Base-by-base conservation (phyloP, 2,797 vertebrate genomes). In the Manis crassicaudata region DNA sequence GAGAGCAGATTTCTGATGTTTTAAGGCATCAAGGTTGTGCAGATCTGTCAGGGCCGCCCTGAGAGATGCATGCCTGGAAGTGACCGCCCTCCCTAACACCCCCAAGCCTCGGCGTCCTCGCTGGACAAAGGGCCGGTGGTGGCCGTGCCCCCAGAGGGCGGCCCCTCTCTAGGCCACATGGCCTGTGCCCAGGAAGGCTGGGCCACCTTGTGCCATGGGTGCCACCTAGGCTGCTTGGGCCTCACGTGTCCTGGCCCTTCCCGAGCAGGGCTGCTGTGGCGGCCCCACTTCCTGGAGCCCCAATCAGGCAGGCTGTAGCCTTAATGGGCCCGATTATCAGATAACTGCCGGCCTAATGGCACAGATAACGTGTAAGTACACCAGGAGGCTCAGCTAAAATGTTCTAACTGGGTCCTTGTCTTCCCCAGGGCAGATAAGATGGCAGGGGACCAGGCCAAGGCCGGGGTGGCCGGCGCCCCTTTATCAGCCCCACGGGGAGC, bases 261-360 rank as follows among this genome's bases (percentile, higher is more conserved):
- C 90, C 23, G 7, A 77, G 94, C 86, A 29, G 97, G 35, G 0
- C 73, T 82, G 88, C 95, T 83, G 96, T 62, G 97, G 84, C 72
- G 65, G 77, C 73, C 98, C 97, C 93, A 97, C 97, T 98, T 98
- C 98, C 98, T 97, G n/a, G 60, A 97, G 97, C 97, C 98, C 98
- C 96, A 96, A 97, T 32, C 13, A 56, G 97, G 97, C 98, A 92
- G 98, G 97, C 98, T 96, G 96, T 97, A 98, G 98, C 97, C 97
- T 98, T 98, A 98, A 98, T 98, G 98, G 98, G 98, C 98, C 90
- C 32, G 98, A 98, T 98, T 95, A 98, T 98, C 98, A 97, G 98
- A 98, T 98, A 98, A 97, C 83, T 35, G 92, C 97, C 58, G 54
- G 92, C 98, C 98, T 99, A 98, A 99, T 98, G 98, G 98, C 96